phyloP scores from a whole-genome alignment of 2,888 invertebrate genomes.

The Coenonympha glycerion region DNA sequence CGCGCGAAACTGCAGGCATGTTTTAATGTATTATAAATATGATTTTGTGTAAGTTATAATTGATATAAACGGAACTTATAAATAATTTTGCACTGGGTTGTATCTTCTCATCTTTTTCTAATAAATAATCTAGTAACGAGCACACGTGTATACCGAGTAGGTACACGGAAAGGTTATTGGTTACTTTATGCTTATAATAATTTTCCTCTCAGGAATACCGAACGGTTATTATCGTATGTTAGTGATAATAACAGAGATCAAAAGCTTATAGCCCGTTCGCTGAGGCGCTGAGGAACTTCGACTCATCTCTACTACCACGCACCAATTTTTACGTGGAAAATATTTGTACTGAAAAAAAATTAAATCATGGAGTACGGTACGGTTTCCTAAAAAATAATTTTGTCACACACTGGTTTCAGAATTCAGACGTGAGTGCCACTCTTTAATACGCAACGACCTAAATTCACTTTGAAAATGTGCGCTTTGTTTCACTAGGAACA shows the following conservation, averaged over 20 bases:
- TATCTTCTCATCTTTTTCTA: too few relatives aligned
- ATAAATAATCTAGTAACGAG: too few relatives aligned
- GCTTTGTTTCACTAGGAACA: constrained; percentile 1
- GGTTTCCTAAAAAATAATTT: constrained; percentile 16
- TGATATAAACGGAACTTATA: too few relatives aligned
- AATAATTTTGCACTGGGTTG: too few relatives aligned
- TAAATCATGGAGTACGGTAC: background rate
- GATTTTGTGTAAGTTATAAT: too few relatives aligned
- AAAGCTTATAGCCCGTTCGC: background rate
- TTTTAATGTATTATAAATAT: too few relatives aligned
- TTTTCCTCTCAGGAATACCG: background rate
- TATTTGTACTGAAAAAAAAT: background rate
- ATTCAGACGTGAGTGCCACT: constrained; percentile 17
- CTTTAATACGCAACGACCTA: constrained; percentile 12
- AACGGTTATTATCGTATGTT: constrained; percentile 1
- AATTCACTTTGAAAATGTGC: constrained; percentile 5
- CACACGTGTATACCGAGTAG: background rate
- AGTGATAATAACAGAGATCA: constrained; percentile 3
- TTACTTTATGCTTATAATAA: background rate
- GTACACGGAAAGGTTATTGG: background rate
- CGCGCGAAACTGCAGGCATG: too few relatives aligned
- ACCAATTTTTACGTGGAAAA: background rate
- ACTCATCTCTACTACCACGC: background rate
- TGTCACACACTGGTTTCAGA: constrained; percentile 16
- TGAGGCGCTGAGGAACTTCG: background rate